Conservation (phyloP, 2,113 vertebrate species). For the Tursiops truncatus region DNA sequence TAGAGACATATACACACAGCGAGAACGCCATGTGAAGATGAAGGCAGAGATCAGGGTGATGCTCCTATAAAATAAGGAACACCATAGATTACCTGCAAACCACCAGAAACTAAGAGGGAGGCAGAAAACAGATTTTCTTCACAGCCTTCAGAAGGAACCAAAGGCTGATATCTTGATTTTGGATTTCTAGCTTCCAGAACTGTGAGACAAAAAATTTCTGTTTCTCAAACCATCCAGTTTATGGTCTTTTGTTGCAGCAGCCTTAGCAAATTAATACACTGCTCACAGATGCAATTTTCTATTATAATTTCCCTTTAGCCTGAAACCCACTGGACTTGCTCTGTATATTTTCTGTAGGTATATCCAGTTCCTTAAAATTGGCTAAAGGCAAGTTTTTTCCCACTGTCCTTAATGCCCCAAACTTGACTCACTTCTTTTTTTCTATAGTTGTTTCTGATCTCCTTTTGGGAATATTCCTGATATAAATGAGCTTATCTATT, state of each 20-base stretch:
- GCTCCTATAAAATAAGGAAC: not conserved
- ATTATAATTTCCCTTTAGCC: not conserved
- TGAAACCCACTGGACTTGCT: not conserved
- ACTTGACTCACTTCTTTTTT: not conserved
- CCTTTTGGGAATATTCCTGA: not conserved
- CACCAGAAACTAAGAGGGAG: not conserved
- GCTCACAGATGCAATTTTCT: too few species aligned
- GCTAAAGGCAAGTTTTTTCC: not conserved
- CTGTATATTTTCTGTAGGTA: not conserved
- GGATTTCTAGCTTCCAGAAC: not conserved
- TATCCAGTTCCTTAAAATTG: not conserved
- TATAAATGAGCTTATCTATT: not conserved
- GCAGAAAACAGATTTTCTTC: not conserved
- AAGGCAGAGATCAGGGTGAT: not conserved
- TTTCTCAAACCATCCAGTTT: not conserved
- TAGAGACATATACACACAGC: not conserved
- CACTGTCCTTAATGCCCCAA: not conserved
- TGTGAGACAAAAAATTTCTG: not conserved
- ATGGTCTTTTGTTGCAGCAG: not conserved
- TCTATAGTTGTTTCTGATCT: not conserved
- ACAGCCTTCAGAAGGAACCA: not conserved
- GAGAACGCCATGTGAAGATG: not conserved
- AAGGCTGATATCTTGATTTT: not conserved
- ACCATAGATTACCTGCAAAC: not conserved
- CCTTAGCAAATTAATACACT: not conserved